phyloP scores from a whole-genome alignment of 2,113 vertebrate genomes.

The Callaeas wilsoni region DNA sequence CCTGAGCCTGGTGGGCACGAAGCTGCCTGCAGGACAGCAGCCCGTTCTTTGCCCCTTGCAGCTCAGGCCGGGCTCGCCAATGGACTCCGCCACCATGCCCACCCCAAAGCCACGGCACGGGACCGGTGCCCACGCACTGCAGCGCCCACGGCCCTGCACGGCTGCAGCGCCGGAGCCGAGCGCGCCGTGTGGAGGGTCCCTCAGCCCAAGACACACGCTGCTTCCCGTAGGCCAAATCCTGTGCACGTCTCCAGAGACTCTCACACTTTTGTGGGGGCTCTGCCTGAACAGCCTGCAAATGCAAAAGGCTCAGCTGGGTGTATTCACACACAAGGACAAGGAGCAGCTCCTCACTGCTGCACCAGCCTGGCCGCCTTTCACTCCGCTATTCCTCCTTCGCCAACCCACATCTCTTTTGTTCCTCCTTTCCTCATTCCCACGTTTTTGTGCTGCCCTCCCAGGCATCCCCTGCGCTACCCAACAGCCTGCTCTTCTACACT shows the following conservation, averaged over 20 bases:
- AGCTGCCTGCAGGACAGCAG: not conserved
- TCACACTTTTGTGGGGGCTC: not conserved
- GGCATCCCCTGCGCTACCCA: not conserved
- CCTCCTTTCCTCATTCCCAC: conserved; percentile 7
- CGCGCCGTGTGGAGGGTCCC: not conserved
- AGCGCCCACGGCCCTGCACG: not conserved
- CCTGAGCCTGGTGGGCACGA: accelerated
- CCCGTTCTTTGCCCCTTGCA: accelerated
- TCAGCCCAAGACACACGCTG: not conserved
- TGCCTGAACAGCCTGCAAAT: conserved; percentile 31
- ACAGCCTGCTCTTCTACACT: not conserved
- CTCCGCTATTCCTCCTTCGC: not conserved
- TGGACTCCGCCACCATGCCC: accelerated
- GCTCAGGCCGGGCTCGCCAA: not conserved
- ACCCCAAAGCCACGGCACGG: accelerated
- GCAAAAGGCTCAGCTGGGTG: conserved; percentile 31
- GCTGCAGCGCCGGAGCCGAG: not conserved
- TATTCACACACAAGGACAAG: conserved; percentile 21
- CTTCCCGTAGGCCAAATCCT: not conserved
- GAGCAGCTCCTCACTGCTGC: conserved; percentile 27
- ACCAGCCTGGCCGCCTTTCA: conserved; percentile 17
- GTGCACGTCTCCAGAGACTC: not conserved
- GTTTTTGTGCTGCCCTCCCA: conserved; percentile 16
- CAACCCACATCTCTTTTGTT: conserved; percentile 39
- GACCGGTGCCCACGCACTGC: not conserved